Base-by-base conservation (phyloP, 2,113 vertebrate species). In the Isichthys henryi region DNA sequence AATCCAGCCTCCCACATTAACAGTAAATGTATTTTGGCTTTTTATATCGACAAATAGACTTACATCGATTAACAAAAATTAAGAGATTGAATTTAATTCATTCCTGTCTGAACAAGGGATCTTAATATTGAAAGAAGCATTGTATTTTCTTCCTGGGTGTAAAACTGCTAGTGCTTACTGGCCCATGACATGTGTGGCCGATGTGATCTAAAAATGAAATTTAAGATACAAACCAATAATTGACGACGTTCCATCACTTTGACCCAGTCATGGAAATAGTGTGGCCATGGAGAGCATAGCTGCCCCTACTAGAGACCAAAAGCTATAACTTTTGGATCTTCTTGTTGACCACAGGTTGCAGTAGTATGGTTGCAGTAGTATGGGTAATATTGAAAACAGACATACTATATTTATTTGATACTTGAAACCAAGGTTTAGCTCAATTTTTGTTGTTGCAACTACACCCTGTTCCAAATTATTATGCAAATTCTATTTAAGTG, bases 1-100 rank as follows among this genome's bases (percentile, higher is more conserved):
- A 93, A 85, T 86, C 90, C 83, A 90, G 90, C 87, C 91, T 93
- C 92, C 91, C 93, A 93, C 89, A 92, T 94, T 94, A 94, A 95
- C 94, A 95, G 94, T 94, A 95, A 95, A 93, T n/a, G 90, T 93
- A 11, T 74, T 39, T 85, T 53, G 31, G 5, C 50, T 66, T 45
- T 89, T 53, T 56, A 62, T 62, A 77, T 39, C 9, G 7, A 77
- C 13, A 77, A 77, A 35, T 31, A 74, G 27, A 74, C 31, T 77
- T 17, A 77, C n/a, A 77, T 77, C 43, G 74, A 19, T 43, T 35
- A 77, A 39, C 74, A 77, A 19, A 77, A 35, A 17, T 17, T 17
- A 35, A 39, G 31, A 77, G 15, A 77, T 5, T 6, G 31, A 77
- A 77, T 35, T 39, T 15, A 77, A 31, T 77, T 31, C 0, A 77